Percentiles rank a stretch among this genome's conserved stretches.
phyloP scores from a whole-genome alignment of 2,113 vertebrate species.

The Chiloscyllium plagiosum region DNA sequence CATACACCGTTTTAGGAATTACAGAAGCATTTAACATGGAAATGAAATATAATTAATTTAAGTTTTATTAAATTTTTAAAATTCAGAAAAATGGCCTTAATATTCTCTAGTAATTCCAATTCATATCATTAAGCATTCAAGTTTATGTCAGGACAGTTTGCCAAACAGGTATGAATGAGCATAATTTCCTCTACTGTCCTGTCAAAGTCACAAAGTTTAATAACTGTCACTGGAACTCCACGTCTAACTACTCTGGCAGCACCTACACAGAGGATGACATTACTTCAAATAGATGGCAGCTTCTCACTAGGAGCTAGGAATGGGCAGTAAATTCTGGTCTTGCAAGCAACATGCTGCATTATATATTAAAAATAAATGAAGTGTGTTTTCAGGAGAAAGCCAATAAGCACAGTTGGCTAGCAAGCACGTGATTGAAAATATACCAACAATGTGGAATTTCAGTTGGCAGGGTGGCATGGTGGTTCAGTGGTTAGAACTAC shows the following conservation, averaged over 20 bases:
- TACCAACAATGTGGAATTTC: not conserved
- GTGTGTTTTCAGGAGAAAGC: not conserved
- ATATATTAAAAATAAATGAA: not conserved
- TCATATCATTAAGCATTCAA: not conserved
- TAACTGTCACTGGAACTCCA: not conserved
- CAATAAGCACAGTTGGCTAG: not conserved
- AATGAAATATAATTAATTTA: slow-evolving; percentile 33
- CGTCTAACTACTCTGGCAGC: not conserved
- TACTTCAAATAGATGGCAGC: not conserved
- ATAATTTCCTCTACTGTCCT: not conserved
- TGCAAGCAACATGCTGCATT: not conserved
- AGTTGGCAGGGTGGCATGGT: not conserved
- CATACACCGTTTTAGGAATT: not conserved
- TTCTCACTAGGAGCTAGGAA: not conserved
- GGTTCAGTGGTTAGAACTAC: too few species aligned
- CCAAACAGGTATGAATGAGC: not conserved
- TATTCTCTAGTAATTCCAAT: not conserved
- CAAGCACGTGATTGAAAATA: not conserved
- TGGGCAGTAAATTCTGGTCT: not conserved
- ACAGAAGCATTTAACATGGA: slow-evolving; percentile 31
- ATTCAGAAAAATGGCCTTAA: slow-evolving; percentile 9
- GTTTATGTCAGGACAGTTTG: not conserved
- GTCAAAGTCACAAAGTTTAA: not conserved
- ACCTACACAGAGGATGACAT: not conserved
- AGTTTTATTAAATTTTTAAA: slow-evolving; percentile 27